Evolutionary conservation across 1,140 invertebrate genomes (phyloP), one percentile per base, ranked within the genome.

Genomic region (fruit fly (Drosophila melanogaster)): DNA sequence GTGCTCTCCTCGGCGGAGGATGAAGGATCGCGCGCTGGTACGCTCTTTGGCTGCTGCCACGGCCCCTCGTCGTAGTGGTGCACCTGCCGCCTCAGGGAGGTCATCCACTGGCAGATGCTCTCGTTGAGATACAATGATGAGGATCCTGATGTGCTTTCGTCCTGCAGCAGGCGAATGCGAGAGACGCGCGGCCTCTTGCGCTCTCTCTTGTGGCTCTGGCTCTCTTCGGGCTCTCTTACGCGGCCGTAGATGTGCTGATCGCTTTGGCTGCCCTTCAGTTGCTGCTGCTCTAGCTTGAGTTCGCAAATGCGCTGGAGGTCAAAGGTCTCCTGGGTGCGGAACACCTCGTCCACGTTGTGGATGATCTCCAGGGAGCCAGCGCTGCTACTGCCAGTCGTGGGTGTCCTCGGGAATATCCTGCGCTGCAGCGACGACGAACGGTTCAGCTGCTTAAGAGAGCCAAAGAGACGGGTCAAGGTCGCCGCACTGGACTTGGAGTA

Each of bases 61-160:
- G 49, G 60, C 49, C 60, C 60, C 2, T 84, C 67, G 17, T 89
- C 84, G 38, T 89, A 89, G 65, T 46, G 38, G 54, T 90, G 80
- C 47, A 80, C 54, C 60, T 92, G 81, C 50, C 61, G 46, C 19
- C 91, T 80, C 66, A 92, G 38, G 49, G 65, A 71, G 14, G 62
- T 69, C 83, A 92, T 81, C 91, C 91, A 92, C 26, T 91, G 78
- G 30, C 86, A 91, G 49, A 92, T 79, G 57, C 90, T 92, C n/a
- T 90, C 84, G 53, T 79, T 86, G 22, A 91, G 67, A 54, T 80
- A 89, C 19, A 90, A 46, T 22, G 81, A 74, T 26, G 75, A 15
- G 14, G 57, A 24, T 57, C 38, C 55, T 12, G 37, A 6, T 7
- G 46, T 8, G 11, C 8, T 33, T 24, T 47, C 33, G 35, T 50